Base-by-base conservation (phyloP, 2,888 invertebrate genomes). In the Adelphocoris suturalis region DNA sequence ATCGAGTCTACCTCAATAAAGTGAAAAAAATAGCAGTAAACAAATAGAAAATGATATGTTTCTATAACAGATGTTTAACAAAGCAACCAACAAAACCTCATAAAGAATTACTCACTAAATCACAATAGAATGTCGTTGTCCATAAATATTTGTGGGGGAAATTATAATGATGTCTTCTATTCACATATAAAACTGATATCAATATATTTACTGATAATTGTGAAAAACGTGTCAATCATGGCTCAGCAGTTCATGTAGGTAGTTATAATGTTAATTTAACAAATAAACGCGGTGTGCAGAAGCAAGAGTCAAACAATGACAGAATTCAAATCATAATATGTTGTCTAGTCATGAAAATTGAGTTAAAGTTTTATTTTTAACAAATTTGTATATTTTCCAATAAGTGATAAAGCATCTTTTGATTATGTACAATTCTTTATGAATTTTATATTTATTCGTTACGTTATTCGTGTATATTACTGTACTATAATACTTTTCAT, bases 1-100 rank as follows among this genome's bases (percentile, higher is more conserved):
- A 85, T 85, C 85, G 85, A 85, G 85, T 85, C 85, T 85, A 85
- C 85, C 85, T 85, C 85, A 85, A 78, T 14, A 78, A 78, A 68
- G 68, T 23, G 68, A 68, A 68, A 68, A 52, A 48, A 82, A 82
- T 82, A 82, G 82, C 82, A 27, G 82, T 82, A 82, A 28, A 80
- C 37, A 46, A 28, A 68, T 23, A 68, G 27, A 68, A 9, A 68
- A 57, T 57, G 11, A 78, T 47, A 47, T 78, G 37, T 78, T 13
- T 46, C 78, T 78, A n/a, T 27, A 28, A 12, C 78, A 78, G n/a
- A 68, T 19, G 68, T 68, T 47, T 47, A 12, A 85, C 85, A 57
- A 37, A 61, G 61, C 57, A 85, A 85, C 85, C 85, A 57, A 85
- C 28, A 23, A 57, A 85, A 85, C 85, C 85, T 85, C 85, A 85